Evolutionary conservation across 2,113 vertebrate genomes (phyloP).

Genomic region (Rhynchomys soricoides): DNA sequence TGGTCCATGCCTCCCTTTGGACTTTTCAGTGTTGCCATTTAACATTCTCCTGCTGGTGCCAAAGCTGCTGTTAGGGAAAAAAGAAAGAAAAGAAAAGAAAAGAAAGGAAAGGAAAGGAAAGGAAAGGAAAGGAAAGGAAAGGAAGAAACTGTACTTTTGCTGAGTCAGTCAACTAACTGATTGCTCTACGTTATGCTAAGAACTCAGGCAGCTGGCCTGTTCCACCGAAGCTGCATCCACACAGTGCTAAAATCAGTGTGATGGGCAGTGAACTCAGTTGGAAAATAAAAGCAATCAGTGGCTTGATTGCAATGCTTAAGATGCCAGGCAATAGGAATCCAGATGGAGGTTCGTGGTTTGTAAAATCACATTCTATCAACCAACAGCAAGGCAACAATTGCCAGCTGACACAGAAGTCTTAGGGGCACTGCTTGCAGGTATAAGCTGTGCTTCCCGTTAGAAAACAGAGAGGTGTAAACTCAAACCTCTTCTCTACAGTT

Average conservation of each 20-base stretch:
- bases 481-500: neutral
- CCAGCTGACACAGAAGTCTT: rapidly evolving
- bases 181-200: neutral
- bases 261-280: neutral
- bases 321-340: too few species aligned
- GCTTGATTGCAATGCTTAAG: neutral
- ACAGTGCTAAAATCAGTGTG: neutral
- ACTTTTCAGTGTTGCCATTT: neutral
- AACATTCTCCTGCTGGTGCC: neutral
- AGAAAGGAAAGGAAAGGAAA: too few species aligned
- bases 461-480: neutral
- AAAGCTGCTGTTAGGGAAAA: neutral
- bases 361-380: neutral
- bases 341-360: rapidly evolving
- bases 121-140: too few species aligned
- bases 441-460: neutral
- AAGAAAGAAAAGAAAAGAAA: conserved; percentile 10
- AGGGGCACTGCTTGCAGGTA: too few species aligned
- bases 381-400: rapidly evolving
- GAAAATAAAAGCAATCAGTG: neutral
- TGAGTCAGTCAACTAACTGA: neutral
- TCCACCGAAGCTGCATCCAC: rapidly evolving
- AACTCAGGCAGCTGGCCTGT: neutral
- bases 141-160: neutral
- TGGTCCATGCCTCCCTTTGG: neutral